Evolutionary conservation across 2,888 invertebrate species (phyloP).

Genomic region (Agonum fuliginosum): DNA sequence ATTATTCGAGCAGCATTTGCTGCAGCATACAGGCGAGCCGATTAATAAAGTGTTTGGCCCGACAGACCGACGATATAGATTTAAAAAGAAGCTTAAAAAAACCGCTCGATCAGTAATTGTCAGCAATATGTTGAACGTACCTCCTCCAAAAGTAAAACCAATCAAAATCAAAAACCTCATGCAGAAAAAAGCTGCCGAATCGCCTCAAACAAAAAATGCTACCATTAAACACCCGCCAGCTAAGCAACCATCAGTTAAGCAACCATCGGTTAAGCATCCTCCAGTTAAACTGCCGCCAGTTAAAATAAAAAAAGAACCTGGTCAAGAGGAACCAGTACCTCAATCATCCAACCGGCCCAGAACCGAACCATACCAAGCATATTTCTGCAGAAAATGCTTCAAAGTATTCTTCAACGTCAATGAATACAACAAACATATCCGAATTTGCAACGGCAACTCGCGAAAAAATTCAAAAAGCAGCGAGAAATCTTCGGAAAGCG

Average conservation of each 20-base stretch:
- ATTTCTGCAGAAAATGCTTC: constrained; percentile 72
- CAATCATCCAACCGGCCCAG: neutral
- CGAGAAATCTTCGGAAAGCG: constrained; percentile 17
- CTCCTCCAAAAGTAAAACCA: constrained; percentile 63
- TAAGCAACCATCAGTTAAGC: too few species aligned
- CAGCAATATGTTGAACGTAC: neutral
- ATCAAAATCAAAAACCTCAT: constrained; percentile 66
- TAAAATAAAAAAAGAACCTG: constrained; percentile 62
- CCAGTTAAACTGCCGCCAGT: constrained; percentile 18
- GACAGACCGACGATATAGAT: constrained; percentile 1
- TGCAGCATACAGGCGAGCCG: constrained; percentile 42
- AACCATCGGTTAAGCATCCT: too few species aligned
- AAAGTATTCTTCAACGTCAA: constrained; percentile 71
- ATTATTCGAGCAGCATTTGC: constrained; percentile 44
- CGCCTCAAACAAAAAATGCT: too few species aligned
- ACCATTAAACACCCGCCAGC: too few species aligned
- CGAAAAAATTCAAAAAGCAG: neutral
- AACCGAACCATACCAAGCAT: constrained; percentile 67
- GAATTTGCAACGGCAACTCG: constrained; percentile 63
- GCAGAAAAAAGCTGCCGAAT: constrained; percentile 60
- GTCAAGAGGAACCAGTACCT: neutral
- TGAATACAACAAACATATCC: constrained; percentile 71
- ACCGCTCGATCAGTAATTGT: neutral
- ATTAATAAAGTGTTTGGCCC: constrained; percentile 53
- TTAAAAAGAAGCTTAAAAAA: constrained; percentile 36